Percentiles rank a stretch among this genome's conserved stretches.
Evolutionary conservation across 2,888 invertebrate species (phyloP).

Genomic region (Philonicus albiceps): DNA sequence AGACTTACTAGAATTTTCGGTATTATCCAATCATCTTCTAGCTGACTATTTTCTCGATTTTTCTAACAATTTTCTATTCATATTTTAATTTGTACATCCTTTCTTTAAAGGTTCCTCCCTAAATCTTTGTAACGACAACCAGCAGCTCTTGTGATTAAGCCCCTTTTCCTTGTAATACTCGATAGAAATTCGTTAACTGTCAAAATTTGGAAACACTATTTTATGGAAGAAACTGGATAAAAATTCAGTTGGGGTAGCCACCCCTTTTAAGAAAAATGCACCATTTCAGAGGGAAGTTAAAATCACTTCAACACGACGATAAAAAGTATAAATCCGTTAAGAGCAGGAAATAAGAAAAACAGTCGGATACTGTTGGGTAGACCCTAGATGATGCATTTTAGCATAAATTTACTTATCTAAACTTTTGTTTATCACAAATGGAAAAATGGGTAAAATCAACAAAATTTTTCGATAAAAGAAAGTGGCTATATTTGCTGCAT

Average conservation of each 20-base stretch:
- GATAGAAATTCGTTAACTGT: slow-evolving; percentile 18
- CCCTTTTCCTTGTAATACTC: not conserved
- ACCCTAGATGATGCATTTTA: not conserved
- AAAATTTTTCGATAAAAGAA: not conserved
- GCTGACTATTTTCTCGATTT: not conserved
- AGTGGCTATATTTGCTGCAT: not conserved
- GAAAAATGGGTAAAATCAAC: not conserved
- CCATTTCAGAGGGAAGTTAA: not conserved
- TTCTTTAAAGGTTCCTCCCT: not conserved
- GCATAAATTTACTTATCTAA: not conserved
- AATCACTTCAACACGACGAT: not conserved
- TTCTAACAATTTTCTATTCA: not conserved
- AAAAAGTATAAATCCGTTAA: not conserved
- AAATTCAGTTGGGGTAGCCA: not conserved
- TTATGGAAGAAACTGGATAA: slow-evolving; percentile 1
- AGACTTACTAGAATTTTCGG: not conserved
- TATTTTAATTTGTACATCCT: not conserved
- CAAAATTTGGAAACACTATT: not conserved
- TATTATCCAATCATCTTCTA: not conserved
- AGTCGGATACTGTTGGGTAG: not conserved
- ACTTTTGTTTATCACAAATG: not conserved
- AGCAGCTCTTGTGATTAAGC: not conserved
- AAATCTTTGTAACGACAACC: not conserved
- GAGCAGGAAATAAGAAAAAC: not conserved
- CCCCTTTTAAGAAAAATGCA: not conserved